These are phyloP conservation scores for Acanthosepion lycidas DNA, from an alignment of 2,888 invertebrate species.

Conservation along the genomic window DNA sequence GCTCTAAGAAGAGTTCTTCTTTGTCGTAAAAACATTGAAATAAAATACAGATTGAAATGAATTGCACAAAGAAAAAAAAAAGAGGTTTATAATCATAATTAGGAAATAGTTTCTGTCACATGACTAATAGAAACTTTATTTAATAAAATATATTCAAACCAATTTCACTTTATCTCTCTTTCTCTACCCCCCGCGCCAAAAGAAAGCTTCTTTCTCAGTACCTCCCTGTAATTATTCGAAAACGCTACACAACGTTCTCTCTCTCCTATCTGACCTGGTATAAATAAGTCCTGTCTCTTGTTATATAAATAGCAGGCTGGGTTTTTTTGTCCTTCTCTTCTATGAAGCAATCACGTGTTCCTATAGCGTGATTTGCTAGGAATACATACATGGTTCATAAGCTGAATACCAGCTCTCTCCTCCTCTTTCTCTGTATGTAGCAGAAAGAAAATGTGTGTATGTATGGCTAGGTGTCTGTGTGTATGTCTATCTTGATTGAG, in stretches of 20 bases:
- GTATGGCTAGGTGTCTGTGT: not conserved
- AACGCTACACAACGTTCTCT: not conserved
- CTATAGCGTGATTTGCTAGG: not conserved
- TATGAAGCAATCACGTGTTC: not conserved
- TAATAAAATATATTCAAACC: too few species aligned
- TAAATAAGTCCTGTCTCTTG: constrained; percentile 24
- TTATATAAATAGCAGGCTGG: not conserved
- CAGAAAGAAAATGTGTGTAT: not conserved
- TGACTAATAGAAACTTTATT: too few species aligned
- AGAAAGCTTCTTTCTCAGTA: too few species aligned
- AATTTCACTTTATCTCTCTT: too few species aligned
- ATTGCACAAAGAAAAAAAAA: too few species aligned
- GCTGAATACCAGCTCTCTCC: not conserved
- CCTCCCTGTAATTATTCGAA: too few species aligned
- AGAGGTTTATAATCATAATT: too few species aligned
- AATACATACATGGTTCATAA: not conserved
- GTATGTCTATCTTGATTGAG: not conserved
- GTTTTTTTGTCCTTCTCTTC: not conserved
- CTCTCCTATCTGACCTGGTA: not conserved
- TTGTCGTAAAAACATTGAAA: too few species aligned
- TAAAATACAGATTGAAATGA: too few species aligned
- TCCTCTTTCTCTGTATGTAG: not conserved
- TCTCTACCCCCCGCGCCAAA: not conserved
- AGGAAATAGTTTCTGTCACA: too few species aligned
- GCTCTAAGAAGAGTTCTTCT: too few species aligned